Conservation (phyloP, 2,113 vertebrate species). For the Cryptomyrus ogoouensis region DNA sequence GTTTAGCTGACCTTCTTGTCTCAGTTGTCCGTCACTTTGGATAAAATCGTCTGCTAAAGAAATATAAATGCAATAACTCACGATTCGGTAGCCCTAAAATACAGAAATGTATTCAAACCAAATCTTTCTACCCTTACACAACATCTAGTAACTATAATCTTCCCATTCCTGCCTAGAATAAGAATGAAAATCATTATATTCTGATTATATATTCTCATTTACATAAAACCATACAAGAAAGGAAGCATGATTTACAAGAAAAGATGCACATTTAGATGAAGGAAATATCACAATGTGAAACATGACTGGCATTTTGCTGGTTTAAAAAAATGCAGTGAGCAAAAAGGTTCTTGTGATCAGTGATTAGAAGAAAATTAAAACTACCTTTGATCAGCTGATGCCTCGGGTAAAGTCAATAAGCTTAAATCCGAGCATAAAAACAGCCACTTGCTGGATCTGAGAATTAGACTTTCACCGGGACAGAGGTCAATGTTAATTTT, state of each 20-base stretch:
- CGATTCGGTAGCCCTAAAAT: background rate
- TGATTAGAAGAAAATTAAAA: background rate
- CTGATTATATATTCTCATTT: background rate
- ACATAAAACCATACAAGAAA: background rate
- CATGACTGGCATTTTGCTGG: background rate
- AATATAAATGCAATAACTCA: background rate
- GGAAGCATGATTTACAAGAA: background rate
- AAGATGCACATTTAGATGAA: background rate
- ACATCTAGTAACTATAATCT: background rate
- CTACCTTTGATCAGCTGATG: background rate
- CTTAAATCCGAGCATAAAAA: background rate
- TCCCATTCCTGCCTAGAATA: background rate
- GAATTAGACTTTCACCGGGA: background rate
- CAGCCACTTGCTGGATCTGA: background rate
- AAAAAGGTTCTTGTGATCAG: background rate
- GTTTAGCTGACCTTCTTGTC: background rate
- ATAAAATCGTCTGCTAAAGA: background rate
- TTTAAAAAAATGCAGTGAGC: background rate
- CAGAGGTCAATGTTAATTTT: background rate
- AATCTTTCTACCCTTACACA: background rate
- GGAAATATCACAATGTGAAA: background rate
- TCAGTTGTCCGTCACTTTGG: background rate
- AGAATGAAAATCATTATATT: background rate
- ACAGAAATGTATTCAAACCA: background rate
- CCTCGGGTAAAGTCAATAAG: background rate